Percentiles rank a stretch among this genome's conserved stretches.
These are phyloP conservation scores for Pyrocephalus nanus DNA, from an alignment of 2,797 vertebrate genomes.

Conservation along the genomic window DNA sequence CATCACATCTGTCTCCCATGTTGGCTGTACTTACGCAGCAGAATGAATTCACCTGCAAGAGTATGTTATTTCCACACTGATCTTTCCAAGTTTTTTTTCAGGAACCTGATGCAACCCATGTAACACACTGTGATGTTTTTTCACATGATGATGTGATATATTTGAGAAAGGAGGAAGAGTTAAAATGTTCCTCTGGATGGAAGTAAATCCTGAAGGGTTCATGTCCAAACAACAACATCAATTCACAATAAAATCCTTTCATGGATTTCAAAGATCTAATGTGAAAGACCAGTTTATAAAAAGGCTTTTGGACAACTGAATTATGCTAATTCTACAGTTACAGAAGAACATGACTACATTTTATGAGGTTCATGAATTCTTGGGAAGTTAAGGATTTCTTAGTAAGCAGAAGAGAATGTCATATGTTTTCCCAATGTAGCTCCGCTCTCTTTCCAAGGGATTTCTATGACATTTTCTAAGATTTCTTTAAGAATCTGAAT, in stretches of 20 bases:
- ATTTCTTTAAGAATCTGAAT: background rate
- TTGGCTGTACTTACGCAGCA: background rate
- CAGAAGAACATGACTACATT: background rate
- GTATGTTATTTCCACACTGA: background rate
- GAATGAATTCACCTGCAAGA: background rate
- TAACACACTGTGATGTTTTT: rapidly evolving
- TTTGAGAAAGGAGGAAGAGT: background rate
- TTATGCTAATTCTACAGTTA: background rate
- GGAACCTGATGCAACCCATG: background rate
- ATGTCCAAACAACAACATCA: background rate
- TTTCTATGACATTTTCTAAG: background rate
- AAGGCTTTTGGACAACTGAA: background rate
- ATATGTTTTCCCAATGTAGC: rapidly evolving
- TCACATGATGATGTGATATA: background rate
- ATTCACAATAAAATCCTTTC: background rate
- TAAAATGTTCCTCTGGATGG: background rate
- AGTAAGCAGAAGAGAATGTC: background rate
- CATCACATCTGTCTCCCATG: background rate
- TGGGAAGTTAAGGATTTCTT: background rate
- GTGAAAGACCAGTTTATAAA: background rate
- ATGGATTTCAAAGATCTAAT: background rate
- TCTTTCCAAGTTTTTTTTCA: background rate
- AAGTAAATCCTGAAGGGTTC: background rate
- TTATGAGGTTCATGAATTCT: background rate
- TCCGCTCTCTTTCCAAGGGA: background rate